Conservation (phyloP, 2,113 vertebrate genomes). For the Mormyrus lacerda region DNA sequence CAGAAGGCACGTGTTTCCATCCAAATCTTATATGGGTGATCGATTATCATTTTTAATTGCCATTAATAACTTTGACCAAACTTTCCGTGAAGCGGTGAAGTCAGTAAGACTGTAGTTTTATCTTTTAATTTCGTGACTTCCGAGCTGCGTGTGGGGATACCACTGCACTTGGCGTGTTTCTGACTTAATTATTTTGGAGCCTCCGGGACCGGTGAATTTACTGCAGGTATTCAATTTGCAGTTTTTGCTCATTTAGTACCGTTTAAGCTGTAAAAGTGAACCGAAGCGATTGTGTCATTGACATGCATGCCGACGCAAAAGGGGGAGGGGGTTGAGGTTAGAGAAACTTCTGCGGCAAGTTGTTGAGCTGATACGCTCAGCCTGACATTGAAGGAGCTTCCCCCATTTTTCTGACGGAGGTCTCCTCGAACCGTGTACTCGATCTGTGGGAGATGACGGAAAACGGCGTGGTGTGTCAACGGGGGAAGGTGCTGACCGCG, state of each 20-base stretch:
- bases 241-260: not conserved
- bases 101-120: not conserved
- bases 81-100: not conserved
- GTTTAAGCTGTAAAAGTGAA: not conserved
- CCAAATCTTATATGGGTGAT: not conserved
- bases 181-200: not conserved
- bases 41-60: not conserved
- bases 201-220: not conserved
- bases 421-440: not conserved
- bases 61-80: not conserved
- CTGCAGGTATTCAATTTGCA: not conserved
- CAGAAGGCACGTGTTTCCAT: not conserved
- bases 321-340: not conserved
- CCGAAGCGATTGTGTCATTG: not conserved
- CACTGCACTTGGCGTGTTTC: not conserved
- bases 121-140: not conserved
- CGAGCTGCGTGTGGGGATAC: not conserved
- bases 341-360: not conserved
- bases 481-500: constrained; percentile 64
- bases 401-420: not conserved
- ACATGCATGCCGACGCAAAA: not conserved
- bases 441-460: constrained; percentile 42
- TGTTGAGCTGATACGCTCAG: not conserved
- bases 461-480: constrained; percentile 26
- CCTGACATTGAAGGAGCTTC: not conserved